Percentiles rank a stretch among this genome's conserved stretches.
Evolutionary conservation across 30 jellyfish, hydroid and myxozoan genomes (phyloP).

Genomic region (Aurelia sp.): DNA sequence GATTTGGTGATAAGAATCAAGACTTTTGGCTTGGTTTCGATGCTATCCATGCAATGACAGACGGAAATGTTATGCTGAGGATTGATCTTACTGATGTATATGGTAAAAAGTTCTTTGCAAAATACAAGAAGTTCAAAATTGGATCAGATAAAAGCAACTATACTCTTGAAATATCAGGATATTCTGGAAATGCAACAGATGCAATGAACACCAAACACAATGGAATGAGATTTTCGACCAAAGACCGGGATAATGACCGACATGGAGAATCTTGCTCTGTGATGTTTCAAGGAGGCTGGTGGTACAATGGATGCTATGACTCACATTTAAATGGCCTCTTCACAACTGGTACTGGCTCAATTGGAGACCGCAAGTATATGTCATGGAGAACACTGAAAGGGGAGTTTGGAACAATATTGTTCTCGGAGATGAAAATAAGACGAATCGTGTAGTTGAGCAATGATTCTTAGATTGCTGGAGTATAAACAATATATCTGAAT

Average conservation of each 20-base stretch:
- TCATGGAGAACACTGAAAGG: no score
- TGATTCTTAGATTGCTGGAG: no score
- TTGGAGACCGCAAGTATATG: no score
- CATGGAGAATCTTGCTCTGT: neutral
- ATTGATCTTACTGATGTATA: neutral
- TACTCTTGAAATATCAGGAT: neutral
- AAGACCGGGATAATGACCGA: conserved; percentile 7
- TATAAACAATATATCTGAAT: no score
- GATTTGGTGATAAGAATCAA: conserved; percentile 15
- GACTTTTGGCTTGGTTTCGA: conserved; percentile 37
- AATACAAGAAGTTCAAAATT: neutral
- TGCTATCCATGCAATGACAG: conserved; percentile 13
- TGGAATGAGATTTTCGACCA: conserved; percentile 9
- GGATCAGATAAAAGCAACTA: neutral
- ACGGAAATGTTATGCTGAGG: neutral
- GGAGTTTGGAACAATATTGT: no score
- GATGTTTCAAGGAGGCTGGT: conserved; percentile 15
- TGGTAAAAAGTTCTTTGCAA: neutral
- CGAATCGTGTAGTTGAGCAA: no score
- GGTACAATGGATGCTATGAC: neutral
- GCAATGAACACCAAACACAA: conserved; percentile 7
- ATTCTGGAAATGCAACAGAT: conserved; percentile 22
- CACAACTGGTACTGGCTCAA: no score
- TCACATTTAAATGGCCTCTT: neutral
- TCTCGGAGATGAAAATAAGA: no score